A percentile compares a stretch with the other conserved stretches of the same genome.
Conservation (phyloP, 2,888 invertebrate genomes). For the Conus canariensis region DNA sequence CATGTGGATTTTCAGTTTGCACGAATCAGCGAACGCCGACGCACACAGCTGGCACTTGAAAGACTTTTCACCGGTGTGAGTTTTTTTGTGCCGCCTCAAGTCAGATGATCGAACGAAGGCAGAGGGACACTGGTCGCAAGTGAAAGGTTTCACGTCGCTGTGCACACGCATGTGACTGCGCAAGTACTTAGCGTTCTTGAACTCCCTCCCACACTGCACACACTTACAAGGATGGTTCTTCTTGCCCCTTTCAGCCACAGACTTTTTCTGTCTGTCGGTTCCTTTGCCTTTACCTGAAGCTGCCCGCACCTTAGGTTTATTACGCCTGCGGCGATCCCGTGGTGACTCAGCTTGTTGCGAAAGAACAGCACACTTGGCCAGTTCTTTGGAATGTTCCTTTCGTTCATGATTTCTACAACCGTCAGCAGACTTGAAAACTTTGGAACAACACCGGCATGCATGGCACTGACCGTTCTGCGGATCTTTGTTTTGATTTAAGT, state of each 20-base stretch:
- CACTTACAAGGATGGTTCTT: not conserved
- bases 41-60: constrained; percentile 1
- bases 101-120: not conserved
- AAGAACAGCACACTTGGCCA: not conserved
- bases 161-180: not conserved
- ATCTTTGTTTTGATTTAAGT: not conserved
- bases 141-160: constrained; percentile 16
- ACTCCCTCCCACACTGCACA: not conserved
- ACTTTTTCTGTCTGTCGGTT: not conserved
- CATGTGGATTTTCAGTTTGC: constrained; percentile 21
- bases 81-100: not conserved
- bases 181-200: not conserved
- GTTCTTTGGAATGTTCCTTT: not conserved
- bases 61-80: not conserved
- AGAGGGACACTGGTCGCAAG: not conserved
- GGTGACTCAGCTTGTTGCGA: not conserved
- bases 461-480: not conserved
- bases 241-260: not conserved
- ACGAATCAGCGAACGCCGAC: not conserved
- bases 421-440: not conserved
- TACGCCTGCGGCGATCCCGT: too few species aligned
- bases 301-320: too few species aligned
- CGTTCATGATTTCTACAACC: not conserved
- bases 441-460: not conserved
- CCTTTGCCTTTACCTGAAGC: not conserved